Base-by-base conservation (phyloP, 2,797 vertebrate species). In the Falco naumanni region DNA sequence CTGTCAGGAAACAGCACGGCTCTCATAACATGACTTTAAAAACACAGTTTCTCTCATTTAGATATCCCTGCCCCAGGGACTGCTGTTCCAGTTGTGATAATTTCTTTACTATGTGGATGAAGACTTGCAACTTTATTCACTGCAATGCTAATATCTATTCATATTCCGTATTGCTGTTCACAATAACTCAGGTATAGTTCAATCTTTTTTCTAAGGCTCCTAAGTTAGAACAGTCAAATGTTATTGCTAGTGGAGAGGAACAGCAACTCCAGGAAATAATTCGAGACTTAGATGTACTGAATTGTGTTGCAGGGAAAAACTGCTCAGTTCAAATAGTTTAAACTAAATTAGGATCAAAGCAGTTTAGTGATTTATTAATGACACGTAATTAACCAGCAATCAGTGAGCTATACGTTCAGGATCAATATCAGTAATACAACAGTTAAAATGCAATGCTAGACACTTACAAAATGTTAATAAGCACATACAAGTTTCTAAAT, bases 281-380 rank as follows among this genome's bases (percentile, higher is more conserved):
- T 88, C 45, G 65, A 13, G 69, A 43, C 68, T 86, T 60, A 84
- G 20, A 61, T 57, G 18, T 14, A 31, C 13, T 75, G 51, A 85
- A 66, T 66, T 63, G 7, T 85, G 12, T 83, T 77, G 13, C 39
- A 12, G 4, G 60, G 17, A 39, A 94, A 89, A 83, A 41, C n/a
- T 60, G 3, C 6, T 84, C 78, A 8, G 28, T 79, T 93, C 13
- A 90, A 93, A 80, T 56, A 37, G 39, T 87, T 93, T 84, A 87
- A 93, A 65, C 12, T 81, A 80, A 93, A 89, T 84, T 63, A 89
- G 6, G 25, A 90, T 80, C 56, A 89, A 80, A 94, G 28, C 1
- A 79, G 9, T 92, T 91, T 86, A 90, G 47, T 39, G 72, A 93
- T 90, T 90, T 92, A 76, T 93, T 92, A 90, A 72, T 1, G 25